Evolutionary conservation across 2,888 invertebrate species (phyloP), one percentile per base, ranked within the genome.

Genomic region (Melipona beecheii): DNA sequence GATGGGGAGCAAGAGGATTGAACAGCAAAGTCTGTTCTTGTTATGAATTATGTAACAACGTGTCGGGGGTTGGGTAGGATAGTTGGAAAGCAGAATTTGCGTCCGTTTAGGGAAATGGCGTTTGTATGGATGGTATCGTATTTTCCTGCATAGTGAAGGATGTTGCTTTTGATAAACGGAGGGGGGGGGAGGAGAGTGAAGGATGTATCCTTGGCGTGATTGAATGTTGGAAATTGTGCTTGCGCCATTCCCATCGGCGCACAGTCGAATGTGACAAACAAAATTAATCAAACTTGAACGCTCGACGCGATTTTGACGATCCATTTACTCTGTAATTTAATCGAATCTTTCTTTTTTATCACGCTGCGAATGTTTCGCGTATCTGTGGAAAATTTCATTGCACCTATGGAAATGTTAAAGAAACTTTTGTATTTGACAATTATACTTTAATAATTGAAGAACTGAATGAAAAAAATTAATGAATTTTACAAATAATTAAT

Each of bases 21-120:
- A 52, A 78, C 66, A 36, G 56, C 54, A 70, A 78, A 65, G 65
- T 69, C 64, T 77, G 68, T 27, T 68, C 60, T 64, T 36, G 68
- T 62, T 62, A 81, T 81, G 81, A 81, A 81, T 81, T 81, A 81
- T 81, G 81, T 80, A 81, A 81, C 80, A 54, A 62, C 81, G 24
- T 31, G 72, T 49, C 60, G 36, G 31, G n/a, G 56, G 36, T 69
- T 43, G 43, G 31, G 36, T 31, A 31, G 58, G 27, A 52, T 52
- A 72, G 81, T 56, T 64, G 81, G 68, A 49, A 69, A 69, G 68
- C 80, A 78, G 70, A 80, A 80, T 80, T 80, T 66, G 27, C 78
- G 78, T 80, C 49, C 73, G 56, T 68, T 80, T 64, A 80, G 73
- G 81, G 80, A 80, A 81, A 81, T 73, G 21, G 49, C 52, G 65